A percentile compares a stretch with the other conserved stretches of the same genome.
phyloP scores from a whole-genome alignment of 2,113 vertebrate genomes.

The Sceloporus tristichus region DNA sequence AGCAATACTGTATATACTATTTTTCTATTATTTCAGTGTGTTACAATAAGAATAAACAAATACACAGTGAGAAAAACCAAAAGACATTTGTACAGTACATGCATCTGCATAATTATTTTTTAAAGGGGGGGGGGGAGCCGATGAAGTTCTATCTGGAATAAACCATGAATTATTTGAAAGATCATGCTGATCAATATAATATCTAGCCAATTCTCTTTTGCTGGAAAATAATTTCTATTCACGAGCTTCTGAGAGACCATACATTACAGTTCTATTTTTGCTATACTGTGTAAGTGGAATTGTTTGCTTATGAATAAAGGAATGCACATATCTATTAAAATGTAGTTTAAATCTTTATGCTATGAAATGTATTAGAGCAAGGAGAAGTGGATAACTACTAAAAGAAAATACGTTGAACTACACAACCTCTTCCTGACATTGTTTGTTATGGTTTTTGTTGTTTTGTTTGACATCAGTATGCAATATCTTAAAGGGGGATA shows the following conservation, averaged over 20 bases:
- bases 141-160: not conserved
- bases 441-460: not conserved
- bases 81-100: not conserved
- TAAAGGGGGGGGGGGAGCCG: not conserved
- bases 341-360: not conserved
- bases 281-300: not conserved
- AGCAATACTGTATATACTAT: not conserved
- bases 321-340: not conserved
- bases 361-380: not conserved
- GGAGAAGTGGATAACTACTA: not conserved
- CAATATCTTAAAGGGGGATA: not conserved
- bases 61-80: not conserved
- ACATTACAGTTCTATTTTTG: not conserved
- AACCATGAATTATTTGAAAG: not conserved
- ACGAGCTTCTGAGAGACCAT: not conserved
- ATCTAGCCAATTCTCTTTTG: not conserved
- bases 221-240: not conserved
- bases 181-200: not conserved
- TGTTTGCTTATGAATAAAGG: not conserved
- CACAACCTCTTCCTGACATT: not conserved
- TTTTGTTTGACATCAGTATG: no score
- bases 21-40: not conserved
- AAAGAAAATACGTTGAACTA: not conserved
- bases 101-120: not conserved
- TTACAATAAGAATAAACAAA: slow-evolving; percentile 1